Base-by-base conservation (phyloP, 2,113 vertebrate genomes). In the Pseudorhombus dupliciocellatus region DNA sequence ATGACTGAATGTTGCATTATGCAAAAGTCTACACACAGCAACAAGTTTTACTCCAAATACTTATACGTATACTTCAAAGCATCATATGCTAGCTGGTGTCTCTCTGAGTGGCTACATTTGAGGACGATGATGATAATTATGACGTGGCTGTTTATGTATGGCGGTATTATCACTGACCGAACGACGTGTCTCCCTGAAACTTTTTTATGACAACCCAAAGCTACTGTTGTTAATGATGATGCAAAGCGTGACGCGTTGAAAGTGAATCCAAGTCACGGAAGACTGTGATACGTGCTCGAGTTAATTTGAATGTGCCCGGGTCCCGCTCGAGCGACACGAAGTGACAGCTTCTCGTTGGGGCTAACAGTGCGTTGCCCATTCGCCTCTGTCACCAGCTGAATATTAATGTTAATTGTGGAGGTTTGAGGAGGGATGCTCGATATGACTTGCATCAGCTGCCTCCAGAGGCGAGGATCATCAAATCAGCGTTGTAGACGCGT, bases 161-260 rank as follows among this genome's bases (percentile, higher is more conserved):
- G 70, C 73, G 67, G 70, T 82, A 56, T 65, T 70, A 70, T 46
- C 42, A 5, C 76, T 55, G 34, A 70, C 64, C 64, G 71, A 77
- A 74, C 14, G 58, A 80, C 76, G 66, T 54, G 66, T 73, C 66
- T 64, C 58, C 80, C 68, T 63, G 69, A 81, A 76, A 66, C 75
- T 70, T 65, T 73, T 75, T 80, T 54, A 66, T 65, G 70, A 70
- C 59, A 70, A 68, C 75, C 70, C 52, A 60, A 73, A 75, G 64
- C 64, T 58, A 64, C 75, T 81, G 74, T 75, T 63, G 54, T 66
- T 69, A 76, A 80, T 81, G 73, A 76, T 74, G 61, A 78, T 78
- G 75, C 71, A 63, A 46, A 37, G 57, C 50, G 31, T 48, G 56
- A 66, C 26, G 60, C 30, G 73, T 79, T 80, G 34, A 59, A 69